Percentiles rank a stretch among this genome's conserved stretches.
These are phyloP conservation scores for Syrrhaptes paradoxus DNA, from an alignment of 2,113 vertebrate species.

Conservation along the genomic window DNA sequence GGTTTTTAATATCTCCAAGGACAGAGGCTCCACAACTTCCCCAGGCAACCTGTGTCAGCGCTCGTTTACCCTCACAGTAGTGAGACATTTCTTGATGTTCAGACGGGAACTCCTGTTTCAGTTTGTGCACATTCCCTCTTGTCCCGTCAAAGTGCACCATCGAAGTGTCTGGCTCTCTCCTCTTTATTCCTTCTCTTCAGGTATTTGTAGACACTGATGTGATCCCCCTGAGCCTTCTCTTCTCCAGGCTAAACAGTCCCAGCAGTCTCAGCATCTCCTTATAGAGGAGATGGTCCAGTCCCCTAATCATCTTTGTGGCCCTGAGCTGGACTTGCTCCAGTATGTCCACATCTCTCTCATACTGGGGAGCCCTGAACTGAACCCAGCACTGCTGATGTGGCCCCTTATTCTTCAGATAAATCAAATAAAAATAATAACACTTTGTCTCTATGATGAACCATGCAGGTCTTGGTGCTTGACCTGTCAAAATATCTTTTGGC, in stretches of 20 bases:
- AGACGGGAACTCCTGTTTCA: neutral
- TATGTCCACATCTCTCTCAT: neutral
- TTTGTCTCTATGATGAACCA: neutral
- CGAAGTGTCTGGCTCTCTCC: neutral
- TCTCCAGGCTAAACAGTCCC: neutral
- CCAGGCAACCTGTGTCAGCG: neutral
- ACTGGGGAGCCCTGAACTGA: neutral
- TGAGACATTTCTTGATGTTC: neutral
- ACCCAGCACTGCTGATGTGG: neutral
- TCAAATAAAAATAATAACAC: neutral
- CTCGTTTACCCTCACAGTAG: neutral
- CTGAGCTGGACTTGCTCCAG: neutral
- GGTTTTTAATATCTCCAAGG: neutral
- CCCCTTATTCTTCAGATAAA: neutral
- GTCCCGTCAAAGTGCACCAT: neutral
- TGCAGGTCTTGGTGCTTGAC: neutral
- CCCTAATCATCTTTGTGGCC: neutral
- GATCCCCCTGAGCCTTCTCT: neutral
- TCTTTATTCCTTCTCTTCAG: neutral
- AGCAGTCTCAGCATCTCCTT: neutral
- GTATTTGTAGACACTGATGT: neutral
- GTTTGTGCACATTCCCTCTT: neutral
- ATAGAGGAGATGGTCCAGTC: neutral
- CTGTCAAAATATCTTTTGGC: neutral
- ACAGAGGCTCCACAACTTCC: no score